These are phyloP conservation scores for Lepidostoma basale DNA, from an alignment of 1,140 invertebrate genomes.

Conservation along the genomic window DNA sequence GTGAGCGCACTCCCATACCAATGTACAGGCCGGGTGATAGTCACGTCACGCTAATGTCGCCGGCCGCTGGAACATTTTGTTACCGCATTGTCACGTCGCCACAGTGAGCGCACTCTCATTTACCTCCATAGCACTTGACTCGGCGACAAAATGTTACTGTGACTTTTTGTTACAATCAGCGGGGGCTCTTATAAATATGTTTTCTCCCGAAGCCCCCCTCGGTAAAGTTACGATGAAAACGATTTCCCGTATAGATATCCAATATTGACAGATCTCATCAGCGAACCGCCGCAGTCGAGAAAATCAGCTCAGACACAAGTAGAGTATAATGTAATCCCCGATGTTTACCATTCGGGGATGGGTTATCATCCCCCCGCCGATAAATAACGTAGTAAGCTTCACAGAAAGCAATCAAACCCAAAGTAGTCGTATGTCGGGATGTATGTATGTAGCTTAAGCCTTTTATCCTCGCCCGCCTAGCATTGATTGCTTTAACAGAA, in stretches of 20 bases:
- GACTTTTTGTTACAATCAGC: too few relatives aligned
- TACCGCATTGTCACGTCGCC: too few relatives aligned
- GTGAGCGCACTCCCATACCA: too few relatives aligned
- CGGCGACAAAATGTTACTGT: too few relatives aligned
- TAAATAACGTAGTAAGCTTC: slow-evolving; percentile 28
- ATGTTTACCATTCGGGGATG: slow-evolving; percentile 34
- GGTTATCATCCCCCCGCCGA: slow-evolving; percentile 30
- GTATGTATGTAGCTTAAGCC: slow-evolving; percentile 22
- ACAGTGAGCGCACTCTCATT: too few relatives aligned
- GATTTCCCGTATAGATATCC: slow-evolving; percentile 30
- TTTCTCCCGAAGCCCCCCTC: background rate
- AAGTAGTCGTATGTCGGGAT: slow-evolving; percentile 13
- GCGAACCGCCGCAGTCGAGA: background rate
- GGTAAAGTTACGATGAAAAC: slow-evolving; percentile 2
- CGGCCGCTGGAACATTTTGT: too few relatives aligned
- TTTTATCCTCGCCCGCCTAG: slow-evolving; percentile 30
- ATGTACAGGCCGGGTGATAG: too few relatives aligned
- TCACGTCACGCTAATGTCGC: too few relatives aligned
- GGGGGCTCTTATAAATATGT: background rate
- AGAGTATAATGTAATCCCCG: slow-evolving; percentile 35
- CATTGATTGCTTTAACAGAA: slow-evolving; percentile 41
- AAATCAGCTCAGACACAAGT: slow-evolving; percentile 25
- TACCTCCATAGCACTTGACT: too few relatives aligned
- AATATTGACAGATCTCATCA: slow-evolving; percentile 43
- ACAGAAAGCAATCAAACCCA: slow-evolving; percentile 30